These are phyloP conservation scores for Sitodiplosis mosellana DNA, from an alignment of 1,140 invertebrate genomes.

Conservation along the genomic window DNA sequence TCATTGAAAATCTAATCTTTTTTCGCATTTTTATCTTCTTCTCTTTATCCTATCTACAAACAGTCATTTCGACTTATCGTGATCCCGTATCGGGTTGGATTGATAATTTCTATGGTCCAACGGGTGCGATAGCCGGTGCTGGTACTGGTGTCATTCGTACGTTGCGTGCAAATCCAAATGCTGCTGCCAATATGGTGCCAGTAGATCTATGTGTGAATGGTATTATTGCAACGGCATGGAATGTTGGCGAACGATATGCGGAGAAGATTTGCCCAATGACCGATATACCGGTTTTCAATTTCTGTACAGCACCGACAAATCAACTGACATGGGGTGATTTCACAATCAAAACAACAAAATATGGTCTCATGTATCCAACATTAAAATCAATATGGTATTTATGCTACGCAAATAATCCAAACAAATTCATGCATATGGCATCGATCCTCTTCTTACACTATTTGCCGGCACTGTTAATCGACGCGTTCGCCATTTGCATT, in stretches of 20 bases:
- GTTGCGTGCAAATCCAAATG: conserved; percentile 38
- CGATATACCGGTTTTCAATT: conserved; percentile 44
- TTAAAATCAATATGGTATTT: conserved; percentile 34
- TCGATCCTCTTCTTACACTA: conserved; percentile 37
- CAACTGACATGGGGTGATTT: conserved; percentile 44
- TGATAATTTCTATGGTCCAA: conserved; percentile 67
- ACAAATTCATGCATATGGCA: conserved; percentile 27
- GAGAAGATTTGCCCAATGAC: conserved; percentile 18
- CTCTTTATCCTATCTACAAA: too few relatives aligned
- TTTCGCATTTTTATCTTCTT: not conserved
- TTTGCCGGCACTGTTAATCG: conserved; percentile 46
- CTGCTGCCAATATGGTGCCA: conserved; percentile 66
- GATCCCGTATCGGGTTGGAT: conserved; percentile 63
- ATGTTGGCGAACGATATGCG: conserved; percentile 32
- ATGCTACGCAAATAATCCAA: conserved; percentile 11
- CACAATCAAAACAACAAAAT: conserved; percentile 25
- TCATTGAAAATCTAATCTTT: not conserved
- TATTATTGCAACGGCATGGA: conserved; percentile 52
- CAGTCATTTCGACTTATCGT: conserved; percentile 43
- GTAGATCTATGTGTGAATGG: conserved; percentile 74
- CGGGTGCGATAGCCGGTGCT: conserved; percentile 41
- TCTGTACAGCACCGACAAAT: conserved; percentile 40
- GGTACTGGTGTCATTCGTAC: conserved; percentile 54
- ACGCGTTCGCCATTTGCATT: conserved; percentile 34
- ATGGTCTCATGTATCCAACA: conserved; percentile 31